A percentile compares a stretch with the other conserved stretches of the same genome.
Conservation (phyloP, 2,113 vertebrate genomes). For the Pluvianellus socialis region DNA sequence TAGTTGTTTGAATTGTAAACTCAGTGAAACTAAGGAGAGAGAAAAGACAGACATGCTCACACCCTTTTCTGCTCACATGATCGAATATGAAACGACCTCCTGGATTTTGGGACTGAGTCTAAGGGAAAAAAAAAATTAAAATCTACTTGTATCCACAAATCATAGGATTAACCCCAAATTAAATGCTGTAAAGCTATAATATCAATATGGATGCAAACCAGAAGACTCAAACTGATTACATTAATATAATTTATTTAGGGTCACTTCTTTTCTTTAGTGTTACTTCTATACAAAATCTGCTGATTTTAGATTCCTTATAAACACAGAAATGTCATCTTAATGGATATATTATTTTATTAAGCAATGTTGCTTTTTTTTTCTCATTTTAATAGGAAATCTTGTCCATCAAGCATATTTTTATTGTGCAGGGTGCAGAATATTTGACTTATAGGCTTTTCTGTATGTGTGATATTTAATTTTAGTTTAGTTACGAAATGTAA, state of each 20-base stretch:
- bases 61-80: neutral
- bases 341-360: neutral
- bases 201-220: neutral
- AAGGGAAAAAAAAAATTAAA: neutral
- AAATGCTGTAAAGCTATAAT: neutral
- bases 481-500: neutral
- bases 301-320: neutral
- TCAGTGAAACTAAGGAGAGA: neutral
- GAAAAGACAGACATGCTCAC: neutral
- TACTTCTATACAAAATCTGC: neutral
- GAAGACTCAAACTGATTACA: neutral
- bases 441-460: neutral
- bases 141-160: neutral
- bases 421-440: neutral
- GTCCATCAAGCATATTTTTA: neutral
- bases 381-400: neutral
- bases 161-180: neutral
- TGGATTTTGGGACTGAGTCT: neutral
- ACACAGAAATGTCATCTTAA: neutral
- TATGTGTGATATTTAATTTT: neutral
- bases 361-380: neutral
- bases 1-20: neutral
- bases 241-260: neutral
- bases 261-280: neutral
- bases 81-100: neutral